Conservation (phyloP, 2,113 vertebrate species). For the Grantiella picta region DNA sequence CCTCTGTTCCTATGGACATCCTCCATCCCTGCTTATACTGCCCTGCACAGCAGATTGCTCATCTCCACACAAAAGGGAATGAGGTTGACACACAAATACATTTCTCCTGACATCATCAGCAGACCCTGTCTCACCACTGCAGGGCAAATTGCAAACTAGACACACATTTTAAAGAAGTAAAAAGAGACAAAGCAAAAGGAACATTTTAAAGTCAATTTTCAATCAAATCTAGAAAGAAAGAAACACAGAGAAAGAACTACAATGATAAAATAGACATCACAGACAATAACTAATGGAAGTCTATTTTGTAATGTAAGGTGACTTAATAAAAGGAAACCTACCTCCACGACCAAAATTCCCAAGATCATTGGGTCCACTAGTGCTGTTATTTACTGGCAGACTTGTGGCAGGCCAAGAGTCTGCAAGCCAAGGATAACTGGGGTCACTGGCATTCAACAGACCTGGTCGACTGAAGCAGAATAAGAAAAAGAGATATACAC, state of each 20-base stretch:
- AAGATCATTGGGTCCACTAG: constrained; percentile 90
- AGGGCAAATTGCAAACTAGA: not conserved
- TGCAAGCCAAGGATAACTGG: constrained; percentile 95
- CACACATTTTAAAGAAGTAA: not conserved
- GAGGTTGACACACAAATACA: not conserved
- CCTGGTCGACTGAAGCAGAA: constrained; percentile 86
- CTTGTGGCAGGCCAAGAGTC: constrained; percentile 98
- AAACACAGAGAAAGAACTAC: not conserved
- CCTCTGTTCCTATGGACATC: not conserved
- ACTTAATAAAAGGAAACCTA: constrained; percentile 54
- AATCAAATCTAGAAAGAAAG: not conserved
- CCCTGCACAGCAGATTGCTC: not conserved
- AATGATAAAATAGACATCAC: not conserved
- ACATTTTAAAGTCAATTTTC: not conserved
- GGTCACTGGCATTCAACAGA: constrained; percentile 88
- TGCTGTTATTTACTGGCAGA: constrained; percentile 92
- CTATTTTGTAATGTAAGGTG: fast-evolving
- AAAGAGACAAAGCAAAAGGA: not conserved
- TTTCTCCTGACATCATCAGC: not conserved
- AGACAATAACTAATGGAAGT: not conserved
- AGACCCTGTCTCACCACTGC: not conserved
- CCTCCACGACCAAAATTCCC: constrained; percentile 94
- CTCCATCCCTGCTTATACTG: not conserved
- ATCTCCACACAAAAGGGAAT: not conserved
- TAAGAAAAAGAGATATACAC: constrained; percentile 2